A percentile compares a stretch with the other conserved stretches of the same genome.
Conservation (phyloP, 2,797 vertebrate genomes). For the Tokudaia muenninki region DNA sequence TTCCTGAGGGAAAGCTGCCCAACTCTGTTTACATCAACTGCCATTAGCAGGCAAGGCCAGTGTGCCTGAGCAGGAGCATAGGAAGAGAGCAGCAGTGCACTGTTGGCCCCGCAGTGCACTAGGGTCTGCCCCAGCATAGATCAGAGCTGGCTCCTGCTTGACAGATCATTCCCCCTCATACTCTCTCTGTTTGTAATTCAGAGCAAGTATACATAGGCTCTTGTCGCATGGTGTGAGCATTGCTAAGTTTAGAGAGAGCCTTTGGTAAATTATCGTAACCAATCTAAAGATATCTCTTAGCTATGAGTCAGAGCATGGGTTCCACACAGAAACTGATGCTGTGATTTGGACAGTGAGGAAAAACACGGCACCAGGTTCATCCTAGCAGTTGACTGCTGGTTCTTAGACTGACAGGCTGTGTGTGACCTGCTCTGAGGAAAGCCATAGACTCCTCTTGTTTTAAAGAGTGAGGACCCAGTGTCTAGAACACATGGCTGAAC, state of each 20-base stretch:
- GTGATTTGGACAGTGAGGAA: not conserved
- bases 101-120: too few species aligned
- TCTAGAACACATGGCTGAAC: not conserved
- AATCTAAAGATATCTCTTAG: constrained; percentile 39
- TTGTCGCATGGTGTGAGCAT: not conserved
- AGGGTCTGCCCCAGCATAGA: not conserved
- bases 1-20: not conserved
- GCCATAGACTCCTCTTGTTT: too few species aligned
- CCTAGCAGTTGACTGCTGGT: not conserved
- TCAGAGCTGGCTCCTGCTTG: not conserved
- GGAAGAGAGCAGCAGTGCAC: not conserved
- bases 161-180: not conserved
- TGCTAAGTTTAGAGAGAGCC: not conserved
- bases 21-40: not conserved
- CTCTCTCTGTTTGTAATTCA: constrained; percentile 2
- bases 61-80: rapidly evolving
- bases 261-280: constrained; percentile 46
- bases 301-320: not conserved
- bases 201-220: not conserved
- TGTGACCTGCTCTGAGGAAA: not conserved
- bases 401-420: not conserved
- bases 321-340: not conserved
- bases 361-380: not conserved
- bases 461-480: too few species aligned
- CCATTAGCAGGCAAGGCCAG: not conserved